A percentile compares a stretch with the other conserved stretches of the same genome.
phyloP scores from a whole-genome alignment of 2,888 invertebrate genomes.

The Ernsta delagoae region DNA sequence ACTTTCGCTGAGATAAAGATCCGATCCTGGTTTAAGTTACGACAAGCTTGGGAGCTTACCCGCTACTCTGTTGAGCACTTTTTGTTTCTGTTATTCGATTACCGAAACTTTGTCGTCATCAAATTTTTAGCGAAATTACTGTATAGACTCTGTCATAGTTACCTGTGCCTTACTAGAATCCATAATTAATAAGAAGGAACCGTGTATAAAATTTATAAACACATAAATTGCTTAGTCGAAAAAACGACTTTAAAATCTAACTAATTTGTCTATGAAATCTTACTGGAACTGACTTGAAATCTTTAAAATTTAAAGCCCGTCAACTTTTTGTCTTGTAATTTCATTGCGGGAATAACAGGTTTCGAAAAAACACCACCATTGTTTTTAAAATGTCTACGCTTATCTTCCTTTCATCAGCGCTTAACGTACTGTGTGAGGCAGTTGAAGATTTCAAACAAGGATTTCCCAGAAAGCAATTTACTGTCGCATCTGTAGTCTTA shows the following conservation, averaged over 20 bases:
- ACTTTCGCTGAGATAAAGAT: constrained; percentile 59
- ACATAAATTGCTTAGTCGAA: too few species aligned
- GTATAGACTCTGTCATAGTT: not conserved
- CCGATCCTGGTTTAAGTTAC: constrained; percentile 38
- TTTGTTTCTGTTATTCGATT: not conserved
- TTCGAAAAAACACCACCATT: too few species aligned
- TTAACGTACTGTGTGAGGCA: not conserved
- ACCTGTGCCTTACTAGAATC: too few species aligned
- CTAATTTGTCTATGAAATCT: too few species aligned
- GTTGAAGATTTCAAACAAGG: not conserved
- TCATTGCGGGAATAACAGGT: too few species aligned
- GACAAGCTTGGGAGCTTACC: constrained; percentile 17
- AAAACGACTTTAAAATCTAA: too few species aligned
- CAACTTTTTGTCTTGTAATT: too few species aligned
- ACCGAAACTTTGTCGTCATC: not conserved
- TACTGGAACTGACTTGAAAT: too few species aligned
- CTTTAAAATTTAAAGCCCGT: too few species aligned
- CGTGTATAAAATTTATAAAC: too few species aligned
- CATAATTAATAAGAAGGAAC: too few species aligned
- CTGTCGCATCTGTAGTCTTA: constrained; percentile 4
- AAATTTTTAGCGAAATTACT: not conserved
- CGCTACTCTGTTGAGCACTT: not conserved
- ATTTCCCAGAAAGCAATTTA: not conserved
- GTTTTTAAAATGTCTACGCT: too few species aligned
- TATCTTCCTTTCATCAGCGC: not conserved